Percentiles rank a stretch among this genome's conserved stretches.
Evolutionary conservation across 2,113 vertebrate genomes (phyloP).

Genomic region (Sturnus vulgaris): DNA sequence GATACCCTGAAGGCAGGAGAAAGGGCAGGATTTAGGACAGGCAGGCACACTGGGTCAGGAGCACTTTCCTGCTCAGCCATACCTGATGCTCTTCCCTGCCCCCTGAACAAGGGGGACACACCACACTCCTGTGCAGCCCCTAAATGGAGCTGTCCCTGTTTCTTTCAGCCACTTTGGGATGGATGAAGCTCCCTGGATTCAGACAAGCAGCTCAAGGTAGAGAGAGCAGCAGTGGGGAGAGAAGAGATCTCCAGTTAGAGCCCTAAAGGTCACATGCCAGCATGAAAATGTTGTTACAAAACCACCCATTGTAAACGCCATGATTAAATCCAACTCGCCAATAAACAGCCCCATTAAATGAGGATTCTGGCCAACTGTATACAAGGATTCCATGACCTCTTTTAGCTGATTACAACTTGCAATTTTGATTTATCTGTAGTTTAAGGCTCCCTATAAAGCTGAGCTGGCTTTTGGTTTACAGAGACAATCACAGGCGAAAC

Average conservation of each 20-base stretch:
- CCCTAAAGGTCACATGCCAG: neutral
- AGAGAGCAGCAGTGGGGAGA: neutral
- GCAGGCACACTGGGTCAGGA: neutral
- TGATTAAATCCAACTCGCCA: neutral
- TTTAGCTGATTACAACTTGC: neutral
- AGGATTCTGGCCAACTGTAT: neutral
- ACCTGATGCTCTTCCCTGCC: neutral
- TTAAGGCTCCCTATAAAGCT: neutral
- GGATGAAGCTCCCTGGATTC: neutral
- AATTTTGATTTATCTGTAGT: neutral
- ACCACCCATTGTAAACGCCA: neutral
- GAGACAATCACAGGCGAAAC: neutral
- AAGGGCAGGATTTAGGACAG: neutral
- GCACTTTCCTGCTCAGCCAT: neutral
- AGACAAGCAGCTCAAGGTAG: neutral
- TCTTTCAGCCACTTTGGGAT: neutral
- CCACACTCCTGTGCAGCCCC: neutral
- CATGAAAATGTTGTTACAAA: neutral
- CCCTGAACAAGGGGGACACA: neutral
- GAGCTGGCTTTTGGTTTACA: neutral
- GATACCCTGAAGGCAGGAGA: neutral
- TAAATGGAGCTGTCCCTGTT: neutral
- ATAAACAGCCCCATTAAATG: neutral
- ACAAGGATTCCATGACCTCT: neutral
- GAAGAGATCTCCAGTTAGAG: neutral